phyloP scores from a whole-genome alignment of 2,797 vertebrate species.

The Jordanella pulchra region DNA sequence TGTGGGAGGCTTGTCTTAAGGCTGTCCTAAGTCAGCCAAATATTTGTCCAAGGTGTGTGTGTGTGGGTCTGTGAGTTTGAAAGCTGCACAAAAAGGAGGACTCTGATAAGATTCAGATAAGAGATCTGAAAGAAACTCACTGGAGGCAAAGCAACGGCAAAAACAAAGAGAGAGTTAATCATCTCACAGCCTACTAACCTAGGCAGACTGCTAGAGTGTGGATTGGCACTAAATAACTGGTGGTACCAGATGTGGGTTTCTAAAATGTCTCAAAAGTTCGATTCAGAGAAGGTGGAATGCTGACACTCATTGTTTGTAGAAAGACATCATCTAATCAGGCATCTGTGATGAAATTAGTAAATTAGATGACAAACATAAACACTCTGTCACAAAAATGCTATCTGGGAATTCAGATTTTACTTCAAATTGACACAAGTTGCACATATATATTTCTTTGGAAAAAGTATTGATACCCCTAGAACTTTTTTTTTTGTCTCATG shows the following conservation, averaged over 20 bases:
- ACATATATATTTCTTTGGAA: neutral
- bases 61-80: slow-evolving; percentile 64
- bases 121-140: slow-evolving; percentile 72
- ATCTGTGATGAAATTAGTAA: slow-evolving; percentile 6
- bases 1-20: slow-evolving; percentile 43
- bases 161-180: slow-evolving; percentile 78
- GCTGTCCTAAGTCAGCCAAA: slow-evolving; percentile 66
- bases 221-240: slow-evolving; percentile 69
- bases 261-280: slow-evolving; percentile 37
- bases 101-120: slow-evolving; percentile 76
- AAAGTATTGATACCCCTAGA: neutral
- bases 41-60: slow-evolving; percentile 73
- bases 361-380: neutral
- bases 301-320: slow-evolving; percentile 39
- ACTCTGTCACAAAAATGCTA: slow-evolving; percentile 1
- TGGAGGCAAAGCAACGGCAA: slow-evolving; percentile 68
- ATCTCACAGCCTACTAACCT: slow-evolving; percentile 71
- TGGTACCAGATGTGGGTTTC: slow-evolving; percentile 64
- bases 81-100: slow-evolving; percentile 64
- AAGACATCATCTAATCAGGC: slow-evolving; percentile 22
- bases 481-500: neutral
- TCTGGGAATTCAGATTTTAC: neutral
- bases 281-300: slow-evolving; percentile 44
- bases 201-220: slow-evolving; percentile 50
- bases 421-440: neutral